These are phyloP conservation scores for Microcebus murinus DNA, from an alignment of 2,113 vertebrate species.

Conservation along the genomic window DNA sequence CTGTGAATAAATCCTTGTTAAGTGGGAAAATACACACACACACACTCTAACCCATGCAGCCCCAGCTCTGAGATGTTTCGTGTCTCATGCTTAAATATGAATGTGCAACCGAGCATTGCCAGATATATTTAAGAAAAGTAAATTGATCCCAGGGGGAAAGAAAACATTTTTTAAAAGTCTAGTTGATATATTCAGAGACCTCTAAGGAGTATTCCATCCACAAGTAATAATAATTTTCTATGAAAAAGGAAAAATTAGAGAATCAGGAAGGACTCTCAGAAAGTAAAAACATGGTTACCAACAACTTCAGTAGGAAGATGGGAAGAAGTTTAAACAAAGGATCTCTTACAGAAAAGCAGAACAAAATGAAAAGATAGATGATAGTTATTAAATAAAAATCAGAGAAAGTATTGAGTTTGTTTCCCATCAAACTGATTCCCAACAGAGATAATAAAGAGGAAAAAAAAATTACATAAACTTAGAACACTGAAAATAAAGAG, in stretches of 20 bases:
- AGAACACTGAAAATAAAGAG: not conserved
- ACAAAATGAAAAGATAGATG: not conserved
- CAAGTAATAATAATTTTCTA: not conserved
- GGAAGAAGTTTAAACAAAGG: not conserved
- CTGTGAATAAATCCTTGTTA: conserved; percentile 93
- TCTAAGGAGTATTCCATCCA: not conserved
- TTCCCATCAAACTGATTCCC: not conserved
- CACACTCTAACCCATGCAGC: too few species aligned
- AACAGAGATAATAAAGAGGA: not conserved
- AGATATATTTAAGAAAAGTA: not conserved
- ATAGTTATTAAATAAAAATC: not conserved
- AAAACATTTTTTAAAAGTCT: not conserved
- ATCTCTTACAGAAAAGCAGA: not conserved
- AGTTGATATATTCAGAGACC: not conserved
- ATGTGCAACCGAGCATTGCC: not conserved
- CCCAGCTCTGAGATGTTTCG: not conserved
- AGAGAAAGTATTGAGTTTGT: not conserved
- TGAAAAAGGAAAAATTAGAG: not conserved
- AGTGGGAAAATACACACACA: conserved; percentile 80
- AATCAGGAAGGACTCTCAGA: not conserved
- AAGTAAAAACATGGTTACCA: not conserved
- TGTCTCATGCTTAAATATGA: not conserved
- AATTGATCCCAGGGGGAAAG: not conserved
- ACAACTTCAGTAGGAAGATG: not conserved
- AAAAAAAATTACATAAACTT: not conserved